phyloP scores from a whole-genome alignment of 2,888 invertebrate genomes.

The Andrena bicolor region DNA sequence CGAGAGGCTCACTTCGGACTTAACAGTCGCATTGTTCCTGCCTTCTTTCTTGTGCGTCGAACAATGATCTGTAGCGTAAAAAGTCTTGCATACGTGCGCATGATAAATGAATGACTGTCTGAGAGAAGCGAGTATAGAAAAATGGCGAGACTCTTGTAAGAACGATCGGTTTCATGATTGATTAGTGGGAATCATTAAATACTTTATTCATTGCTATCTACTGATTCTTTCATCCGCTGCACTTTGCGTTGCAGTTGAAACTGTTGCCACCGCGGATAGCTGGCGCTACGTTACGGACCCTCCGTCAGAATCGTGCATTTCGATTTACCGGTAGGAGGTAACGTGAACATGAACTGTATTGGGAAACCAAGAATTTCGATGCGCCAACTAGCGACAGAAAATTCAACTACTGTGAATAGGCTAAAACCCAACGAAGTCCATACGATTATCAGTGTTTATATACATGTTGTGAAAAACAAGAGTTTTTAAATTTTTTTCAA shows the following conservation, averaged over 20 bases:
- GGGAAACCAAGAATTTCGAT: too few relatives aligned
- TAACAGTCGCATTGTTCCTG: slow-evolving; percentile 21
- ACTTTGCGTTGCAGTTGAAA: not conserved
- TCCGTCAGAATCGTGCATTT: not conserved
- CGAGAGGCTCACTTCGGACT: slow-evolving; percentile 24
- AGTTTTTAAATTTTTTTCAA: too few relatives aligned
- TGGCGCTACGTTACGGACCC: slow-evolving; percentile 16
- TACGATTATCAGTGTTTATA: too few relatives aligned
- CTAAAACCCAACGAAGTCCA: too few relatives aligned
- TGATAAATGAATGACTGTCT: slow-evolving; percentile 50
- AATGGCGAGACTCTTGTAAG: not conserved
- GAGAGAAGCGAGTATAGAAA: not conserved
- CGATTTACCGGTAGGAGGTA: slow-evolving; percentile 5
- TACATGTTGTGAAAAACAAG: too few relatives aligned
- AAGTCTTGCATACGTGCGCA: slow-evolving; percentile 17
- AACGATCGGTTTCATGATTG: slow-evolving; percentile 21
- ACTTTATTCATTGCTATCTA: not conserved
- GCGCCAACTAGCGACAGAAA: too few relatives aligned
- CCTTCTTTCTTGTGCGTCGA: slow-evolving; percentile 36
- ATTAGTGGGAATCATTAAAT: not conserved
- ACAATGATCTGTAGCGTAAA: slow-evolving; percentile 44
- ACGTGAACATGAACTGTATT: too few relatives aligned
- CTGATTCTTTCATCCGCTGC: not conserved
- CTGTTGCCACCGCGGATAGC: not conserved
- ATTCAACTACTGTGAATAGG: too few relatives aligned